These are phyloP conservation scores for Taenioides sp. DNA, from an alignment of 2,797 vertebrate species.

Conservation along the genomic window DNA sequence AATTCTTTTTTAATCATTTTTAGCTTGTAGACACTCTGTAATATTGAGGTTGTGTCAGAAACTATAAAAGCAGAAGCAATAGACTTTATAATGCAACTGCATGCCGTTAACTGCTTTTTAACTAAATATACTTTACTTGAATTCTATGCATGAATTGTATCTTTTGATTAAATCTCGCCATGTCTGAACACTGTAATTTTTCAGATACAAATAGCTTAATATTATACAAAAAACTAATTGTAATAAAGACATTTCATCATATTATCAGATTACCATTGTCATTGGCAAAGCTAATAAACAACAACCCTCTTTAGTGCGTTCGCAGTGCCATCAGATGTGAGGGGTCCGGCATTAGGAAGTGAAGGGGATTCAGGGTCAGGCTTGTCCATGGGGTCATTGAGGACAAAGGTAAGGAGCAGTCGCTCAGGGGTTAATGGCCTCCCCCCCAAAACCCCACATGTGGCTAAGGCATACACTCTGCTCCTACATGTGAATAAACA, in stretches of 20 bases:
- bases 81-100: background rate
- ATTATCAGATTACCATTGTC: background rate
- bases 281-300: background rate
- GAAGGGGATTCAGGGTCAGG: background rate
- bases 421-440: conserved; percentile 42
- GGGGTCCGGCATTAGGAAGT: background rate
- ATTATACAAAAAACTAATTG: too few species aligned
- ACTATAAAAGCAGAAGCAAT: background rate
- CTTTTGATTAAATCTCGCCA: too few species aligned
- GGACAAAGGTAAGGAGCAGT: conserved; percentile 60
- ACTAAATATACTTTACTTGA: background rate
- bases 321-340: conserved; percentile 6
- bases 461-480: conserved; percentile 32
- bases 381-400: conserved; percentile 41
- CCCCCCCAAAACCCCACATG: conserved; percentile 43
- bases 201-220: too few species aligned
- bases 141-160: background rate
- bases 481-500: conserved; percentile 9
- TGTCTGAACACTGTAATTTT: too few species aligned
- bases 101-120: background rate
- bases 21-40: background rate
- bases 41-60: background rate
- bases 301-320: background rate
- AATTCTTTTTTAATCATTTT: background rate
- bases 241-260: too few species aligned